Base-by-base conservation (phyloP, 2,888 invertebrate species). In the Agrotis segetum region DNA sequence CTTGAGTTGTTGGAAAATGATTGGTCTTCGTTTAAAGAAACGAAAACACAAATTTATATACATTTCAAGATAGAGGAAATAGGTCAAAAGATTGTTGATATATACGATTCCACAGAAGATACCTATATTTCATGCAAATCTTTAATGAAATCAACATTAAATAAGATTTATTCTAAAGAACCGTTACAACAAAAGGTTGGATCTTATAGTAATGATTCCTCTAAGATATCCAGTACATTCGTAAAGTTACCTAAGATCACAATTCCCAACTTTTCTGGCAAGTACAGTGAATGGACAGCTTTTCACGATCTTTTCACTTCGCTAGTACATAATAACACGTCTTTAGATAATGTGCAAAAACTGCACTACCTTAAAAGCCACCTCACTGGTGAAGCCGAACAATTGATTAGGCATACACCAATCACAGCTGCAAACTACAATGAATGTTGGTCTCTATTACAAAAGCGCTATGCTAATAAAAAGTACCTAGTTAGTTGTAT, bases 381-480 rank as follows among this genome's bases (percentile, higher is more conserved):
- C 4, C 21, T 63, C 6, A 11, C 52, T 21, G 63, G 63, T 44
- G 63, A 63, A 53, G 63, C 84, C 11, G 86, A 85, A 55, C 82
- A 79, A 47, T 50, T 86, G 7, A 55, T 84, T 7, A 59, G 85
- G 6, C 74, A 85, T 29, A 77, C 77, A 0, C 81, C 83, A 1
- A 71, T 87, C 11, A 81, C 82, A 1, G 77, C 64, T 21, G 71
- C 73, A 3, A 85, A 81, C 55, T 86, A 84, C 44, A 47, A 40
- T 0, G 64, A 74, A 24, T 84, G 79, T 71, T 86, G 84, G 86
- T 65, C 67, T 34, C 55, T 66, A 9, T 74, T 85, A 60, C 61
- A 77, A 4, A 72, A 61, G n/a, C 67, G 84, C 3, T 85, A 84
- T 56, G 79, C 69, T 24, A 85, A 85, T 58, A 85, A 82, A 66